Evolutionary conservation across 2,888 invertebrate genomes (phyloP), one percentile per base, ranked within the genome.

Genomic region (Drepanosiphum platanoidis): DNA sequence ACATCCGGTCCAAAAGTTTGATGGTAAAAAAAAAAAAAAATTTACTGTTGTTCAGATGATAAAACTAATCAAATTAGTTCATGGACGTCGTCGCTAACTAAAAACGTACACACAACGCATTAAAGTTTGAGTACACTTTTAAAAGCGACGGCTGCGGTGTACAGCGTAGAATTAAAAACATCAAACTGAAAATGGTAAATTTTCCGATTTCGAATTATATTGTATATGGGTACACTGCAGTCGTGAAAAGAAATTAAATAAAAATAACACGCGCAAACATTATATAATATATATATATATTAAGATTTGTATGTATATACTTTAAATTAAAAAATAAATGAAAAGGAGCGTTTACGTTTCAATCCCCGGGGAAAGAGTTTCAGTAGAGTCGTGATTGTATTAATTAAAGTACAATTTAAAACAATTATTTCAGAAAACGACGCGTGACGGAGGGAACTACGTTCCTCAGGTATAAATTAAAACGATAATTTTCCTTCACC

Each of bases 31-130:
- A 74, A 32, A 32, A 74, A 46, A 52, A 74, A 61, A 74, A 32
- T 74, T 46, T 32, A 52, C 46, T 46, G 32, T 74, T 46, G 32
- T 74, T 74, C 46, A 74, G 72, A 46, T 27, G 27, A 30, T 72
- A 72, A 72, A 72, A 72, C 42, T 72, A 46, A 74, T 74, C 46
- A 52, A 74, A 46, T 74, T 52, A 46, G 32, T 74, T 74, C 32
- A 74, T 46, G 46, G 42, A 30, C n/a, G n/a, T n/a, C 7, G 32
- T 71, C 7, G 18, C 71, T 71, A 15, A 39, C 30, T 52, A 22
- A 22, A 52, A 52, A 52, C 52, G 27, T 52, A 32, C 7, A 11
- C 22, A 52, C 52, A 46, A 9, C 7, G 22, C 22, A 52, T 74
- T 74, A 9, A 46, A 74, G 32, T 52, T 32, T 74, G 74, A 52